phyloP scores from a whole-genome alignment of 2,888 invertebrate species.

The Conomelus anceps region DNA sequence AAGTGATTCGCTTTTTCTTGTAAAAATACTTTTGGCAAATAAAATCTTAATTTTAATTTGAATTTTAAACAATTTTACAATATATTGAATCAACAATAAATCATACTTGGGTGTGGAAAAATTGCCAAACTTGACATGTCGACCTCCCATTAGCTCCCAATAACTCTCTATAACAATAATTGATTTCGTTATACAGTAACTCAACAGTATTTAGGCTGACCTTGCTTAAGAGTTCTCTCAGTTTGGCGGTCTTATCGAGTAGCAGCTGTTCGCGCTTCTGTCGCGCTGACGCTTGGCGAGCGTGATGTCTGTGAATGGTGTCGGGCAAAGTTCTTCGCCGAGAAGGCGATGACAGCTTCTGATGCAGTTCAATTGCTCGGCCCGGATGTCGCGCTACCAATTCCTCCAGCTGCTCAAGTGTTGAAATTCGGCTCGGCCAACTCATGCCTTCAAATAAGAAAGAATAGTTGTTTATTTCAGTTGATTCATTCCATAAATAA shows the following conservation, averaged over 20 bases:
- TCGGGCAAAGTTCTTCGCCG: conserved; percentile 78
- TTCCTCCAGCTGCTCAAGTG: conserved; percentile 67
- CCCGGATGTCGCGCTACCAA: conserved; percentile 85
- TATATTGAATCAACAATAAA: too few species aligned
- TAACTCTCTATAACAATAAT: too few species aligned
- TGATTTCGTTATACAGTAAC: too few species aligned
- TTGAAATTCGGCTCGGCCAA: conserved; percentile 60
- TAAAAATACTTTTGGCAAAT: too few species aligned
- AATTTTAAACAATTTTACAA: too few species aligned
- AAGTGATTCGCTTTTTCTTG: too few species aligned
- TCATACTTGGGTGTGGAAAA: too few species aligned
- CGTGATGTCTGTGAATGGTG: conserved; percentile 63
- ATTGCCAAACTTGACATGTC: too few species aligned
- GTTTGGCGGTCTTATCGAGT: conserved; percentile 74
- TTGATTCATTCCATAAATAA: too few species aligned
- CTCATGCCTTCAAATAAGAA: conserved; percentile 20
- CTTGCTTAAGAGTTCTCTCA: conserved; percentile 77
- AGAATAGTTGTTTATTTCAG: too few species aligned
- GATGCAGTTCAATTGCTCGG: conserved; percentile 84
- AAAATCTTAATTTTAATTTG: too few species aligned
- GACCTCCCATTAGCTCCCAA: too few species aligned
- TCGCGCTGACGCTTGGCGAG: conserved; percentile 86
- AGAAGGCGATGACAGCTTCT: conserved; percentile 87
- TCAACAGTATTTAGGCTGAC: conserved; percentile 53
- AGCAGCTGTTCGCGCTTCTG: conserved; percentile 74